phyloP scores from a whole-genome alignment of 2,113 vertebrate genomes.

The Sebastes schlegelii region DNA sequence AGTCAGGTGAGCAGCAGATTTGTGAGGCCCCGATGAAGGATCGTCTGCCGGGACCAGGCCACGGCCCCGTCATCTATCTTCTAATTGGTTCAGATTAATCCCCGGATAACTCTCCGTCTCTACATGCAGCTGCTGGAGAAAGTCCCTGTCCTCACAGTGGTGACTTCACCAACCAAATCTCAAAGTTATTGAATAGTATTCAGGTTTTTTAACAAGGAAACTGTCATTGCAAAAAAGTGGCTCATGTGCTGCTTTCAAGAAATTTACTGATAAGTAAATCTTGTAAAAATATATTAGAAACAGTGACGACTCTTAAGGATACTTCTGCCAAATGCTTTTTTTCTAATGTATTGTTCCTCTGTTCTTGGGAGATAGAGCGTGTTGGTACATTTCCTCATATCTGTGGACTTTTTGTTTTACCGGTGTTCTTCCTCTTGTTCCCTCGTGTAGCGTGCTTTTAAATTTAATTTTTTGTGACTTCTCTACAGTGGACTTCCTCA shows the following conservation, averaged over 20 bases:
- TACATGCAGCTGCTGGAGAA: not conserved
- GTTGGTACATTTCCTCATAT: slow-evolving; percentile 19
- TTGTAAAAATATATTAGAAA: no score
- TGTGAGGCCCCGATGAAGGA: not conserved
- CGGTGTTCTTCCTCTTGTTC: not conserved
- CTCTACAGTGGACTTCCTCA: not conserved
- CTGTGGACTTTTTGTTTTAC: not conserved
- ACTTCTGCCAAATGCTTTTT: not conserved
- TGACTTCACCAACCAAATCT: not conserved
- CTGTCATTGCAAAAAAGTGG: not conserved
- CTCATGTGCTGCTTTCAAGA: no score
- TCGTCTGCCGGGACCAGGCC: slow-evolving; percentile 16
- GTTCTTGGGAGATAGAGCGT: not conserved
- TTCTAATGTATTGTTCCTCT: not conserved
- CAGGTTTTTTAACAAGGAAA: not conserved
- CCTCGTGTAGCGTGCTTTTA: not conserved
- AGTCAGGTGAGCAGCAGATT: slow-evolving; percentile 34
- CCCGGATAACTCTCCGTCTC: not conserved
- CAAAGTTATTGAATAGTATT: not conserved
- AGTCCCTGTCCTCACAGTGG: not conserved
- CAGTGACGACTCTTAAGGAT: no score
- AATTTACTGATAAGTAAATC: no score
- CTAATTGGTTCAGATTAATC: slow-evolving; percentile 57
- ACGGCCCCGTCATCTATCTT: not conserved
- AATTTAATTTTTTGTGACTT: not conserved